Evolutionary conservation across 1,140 invertebrate species (phyloP), one percentile per base, ranked within the genome.

Genomic region (Diabrotica virgifera): DNA sequence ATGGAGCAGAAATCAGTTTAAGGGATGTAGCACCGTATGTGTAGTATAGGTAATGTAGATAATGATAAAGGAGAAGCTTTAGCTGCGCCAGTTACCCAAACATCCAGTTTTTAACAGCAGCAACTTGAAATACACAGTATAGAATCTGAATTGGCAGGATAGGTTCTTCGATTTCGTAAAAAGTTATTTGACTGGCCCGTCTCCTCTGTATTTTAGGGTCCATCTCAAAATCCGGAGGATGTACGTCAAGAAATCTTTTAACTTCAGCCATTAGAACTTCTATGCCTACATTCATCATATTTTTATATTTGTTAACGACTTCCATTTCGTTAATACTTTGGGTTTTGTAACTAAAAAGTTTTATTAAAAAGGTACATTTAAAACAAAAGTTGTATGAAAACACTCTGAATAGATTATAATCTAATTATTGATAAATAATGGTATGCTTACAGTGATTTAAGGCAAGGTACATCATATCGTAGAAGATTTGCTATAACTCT

Each of bases 31-130:
- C n/a, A n/a, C n/a, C n/a, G n/a, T n/a, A n/a, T n/a, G n/a, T n/a
- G n/a, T n/a, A n/a, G n/a, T n/a, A n/a, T n/a, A 55, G 24, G n/a
- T 55, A 55, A 55, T 55, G n/a, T 35, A 55, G 24, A 55, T 36
- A 12, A 57, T n/a, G n/a, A n/a, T n/a, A n/a, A n/a, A n/a, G n/a
- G n/a, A n/a, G n/a, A n/a, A n/a, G n/a, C n/a, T n/a, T n/a, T n/a
- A 12, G 8, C n/a, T 5, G 52, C 24, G 12, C 7, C 40, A 46
- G 36, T 11, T 55, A 70, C 69, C 71, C 71, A 57, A 72, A 72
- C 59, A 66, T 66, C 71, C 71, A 72, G 54, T 72, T 72, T 35
- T 63, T 70, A 6, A 70, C 56, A 35, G 71, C 71, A 11, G 63
- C 71, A 5, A 72, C 69, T 60, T 72, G 64, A 58, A 54, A 72